Evolutionary conservation across 2,113 vertebrate genomes (phyloP).

Genomic region (Otus sunia): DNA sequence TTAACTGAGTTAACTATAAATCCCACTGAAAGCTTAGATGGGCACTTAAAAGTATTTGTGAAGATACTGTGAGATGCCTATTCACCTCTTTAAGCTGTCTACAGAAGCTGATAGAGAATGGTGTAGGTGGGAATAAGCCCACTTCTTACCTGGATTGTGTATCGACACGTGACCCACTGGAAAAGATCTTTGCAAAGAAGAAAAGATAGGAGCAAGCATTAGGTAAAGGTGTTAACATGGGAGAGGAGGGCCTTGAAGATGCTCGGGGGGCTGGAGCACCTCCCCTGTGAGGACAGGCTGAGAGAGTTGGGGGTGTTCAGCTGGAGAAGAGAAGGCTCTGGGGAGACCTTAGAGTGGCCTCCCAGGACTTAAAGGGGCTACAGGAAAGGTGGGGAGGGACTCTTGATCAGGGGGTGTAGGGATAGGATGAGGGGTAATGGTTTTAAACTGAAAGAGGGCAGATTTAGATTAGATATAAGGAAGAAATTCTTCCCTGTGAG

Average conservation of each 20-base stretch:
- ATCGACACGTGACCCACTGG: rapidly evolving
- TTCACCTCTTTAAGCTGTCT: not conserved
- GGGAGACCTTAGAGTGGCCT: too few relatives aligned
- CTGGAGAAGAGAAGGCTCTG: too few relatives aligned
- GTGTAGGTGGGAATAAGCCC: not conserved
- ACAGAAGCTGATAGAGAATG: not conserved
- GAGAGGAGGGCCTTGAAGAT: not conserved
- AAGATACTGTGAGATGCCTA: rapidly evolving
- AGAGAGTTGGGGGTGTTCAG: too few relatives aligned
- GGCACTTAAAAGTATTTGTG: not conserved
- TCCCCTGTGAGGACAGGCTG: too few relatives aligned
- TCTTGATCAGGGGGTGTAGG: too few relatives aligned
- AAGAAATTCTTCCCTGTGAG: too few relatives aligned
- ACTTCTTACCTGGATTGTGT: not conserved
- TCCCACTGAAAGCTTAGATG: not conserved
- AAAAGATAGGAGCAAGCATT: not conserved
- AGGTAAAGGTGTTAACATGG: not conserved
- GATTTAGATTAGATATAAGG: too few relatives aligned
- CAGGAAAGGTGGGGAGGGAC: too few relatives aligned
- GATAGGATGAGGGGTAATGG: too few relatives aligned
- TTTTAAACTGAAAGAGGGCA: too few relatives aligned
- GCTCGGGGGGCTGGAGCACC: too few relatives aligned
- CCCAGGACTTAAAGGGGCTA: too few relatives aligned
- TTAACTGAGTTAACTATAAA: not conserved
- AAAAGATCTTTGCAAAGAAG: not conserved